Evolutionary conservation across 2,797 vertebrate genomes (phyloP), one percentile per base, ranked within the genome.

Genomic region (Macroramphosus scolopax): DNA sequence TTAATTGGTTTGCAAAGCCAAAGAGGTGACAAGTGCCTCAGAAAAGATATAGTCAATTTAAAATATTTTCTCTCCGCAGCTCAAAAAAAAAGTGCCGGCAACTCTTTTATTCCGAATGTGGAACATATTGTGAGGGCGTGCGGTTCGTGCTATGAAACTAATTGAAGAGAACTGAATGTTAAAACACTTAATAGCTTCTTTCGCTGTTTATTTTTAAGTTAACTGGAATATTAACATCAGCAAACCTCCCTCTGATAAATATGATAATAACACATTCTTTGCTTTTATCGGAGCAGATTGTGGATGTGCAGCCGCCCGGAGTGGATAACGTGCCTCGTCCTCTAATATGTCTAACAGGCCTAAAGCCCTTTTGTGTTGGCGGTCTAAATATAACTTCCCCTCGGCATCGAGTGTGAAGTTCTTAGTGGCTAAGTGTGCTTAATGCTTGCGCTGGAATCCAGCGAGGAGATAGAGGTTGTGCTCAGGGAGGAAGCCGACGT

Each of bases 381-480:
- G 39, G 24, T 55, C 46, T 41, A 49, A 53, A 70, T 56, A 73
- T 50, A 52, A 55, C 20, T 30, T 75, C 76, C 70, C 80, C 22
- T 22, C 65, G 66, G 76, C 51, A 40, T 28, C 34, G 36, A 73
- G 68, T 66, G 59, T 69, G 58, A 77, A 80, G 40, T 48, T 61
- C 68, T 71, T 67, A 67, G 22, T 50, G 64, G 59, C 68, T 70
- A 79, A 74, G 65, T 75, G 58, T 71, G 51, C 60, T 68, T 79
- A 63, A 68, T 68, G 64, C 57, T n/a, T n/a, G n/a, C n/a, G n/a
- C n/a, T n/a, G n/a, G 70, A 77, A 77, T 80, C 71, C 68, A 35
- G 49, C 44, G 53, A 36, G 56, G 72, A 66, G 66, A 60, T 43
- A 5, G 18, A 56, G 38, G 51, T 41, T 51, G 58, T 52, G 50